These are phyloP conservation scores for Amblyornis subalaris DNA, from an alignment of 2,113 vertebrate genomes.

Conservation along the genomic window DNA sequence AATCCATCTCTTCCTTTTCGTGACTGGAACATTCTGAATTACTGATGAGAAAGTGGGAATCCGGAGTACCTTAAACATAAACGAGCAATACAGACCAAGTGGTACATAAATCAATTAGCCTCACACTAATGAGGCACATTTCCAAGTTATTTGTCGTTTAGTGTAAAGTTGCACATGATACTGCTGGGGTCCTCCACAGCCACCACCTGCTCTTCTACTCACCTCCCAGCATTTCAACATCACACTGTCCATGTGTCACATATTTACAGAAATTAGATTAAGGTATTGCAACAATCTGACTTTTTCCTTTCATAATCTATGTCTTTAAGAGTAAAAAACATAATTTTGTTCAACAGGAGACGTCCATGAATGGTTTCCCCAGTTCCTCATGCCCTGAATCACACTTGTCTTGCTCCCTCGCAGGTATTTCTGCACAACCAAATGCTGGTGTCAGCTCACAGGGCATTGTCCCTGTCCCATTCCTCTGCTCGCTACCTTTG, in stretches of 20 bases:
- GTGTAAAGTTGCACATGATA: neutral
- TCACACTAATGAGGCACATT: accelerated
- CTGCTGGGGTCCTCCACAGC: neutral
- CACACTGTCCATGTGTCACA: accelerated
- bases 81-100: neutral
- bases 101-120: neutral
- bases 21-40: neutral
- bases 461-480: neutral
- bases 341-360: neutral
- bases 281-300: neutral
- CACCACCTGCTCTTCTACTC: neutral
- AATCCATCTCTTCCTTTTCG: neutral
- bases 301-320: neutral
- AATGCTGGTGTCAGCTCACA: neutral
- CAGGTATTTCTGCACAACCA: neutral
- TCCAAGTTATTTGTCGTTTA: neutral
- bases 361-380: neutral
- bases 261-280: neutral
- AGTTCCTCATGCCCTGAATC: neutral
- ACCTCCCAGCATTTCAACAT: neutral
- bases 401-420: accelerated
- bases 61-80: neutral
- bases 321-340: neutral
- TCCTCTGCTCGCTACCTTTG: accelerated
- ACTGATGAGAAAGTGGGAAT: neutral